Conservation (phyloP, 2,888 invertebrate species). For the Ommatoiulus sabulosus region DNA sequence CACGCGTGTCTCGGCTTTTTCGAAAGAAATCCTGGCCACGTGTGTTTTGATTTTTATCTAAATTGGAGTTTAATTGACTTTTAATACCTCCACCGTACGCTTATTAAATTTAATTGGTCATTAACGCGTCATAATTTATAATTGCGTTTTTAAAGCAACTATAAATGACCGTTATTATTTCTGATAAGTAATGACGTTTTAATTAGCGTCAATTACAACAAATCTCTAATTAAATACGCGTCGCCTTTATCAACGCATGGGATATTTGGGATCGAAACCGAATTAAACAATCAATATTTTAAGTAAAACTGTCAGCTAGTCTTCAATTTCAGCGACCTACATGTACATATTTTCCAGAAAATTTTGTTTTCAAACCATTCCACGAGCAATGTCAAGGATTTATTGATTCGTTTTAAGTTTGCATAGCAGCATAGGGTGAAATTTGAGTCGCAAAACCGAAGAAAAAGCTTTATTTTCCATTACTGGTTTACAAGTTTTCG, state of each 20-base stretch:
- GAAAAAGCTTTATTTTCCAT: no score
- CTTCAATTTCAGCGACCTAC: not conserved
- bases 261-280: not conserved
- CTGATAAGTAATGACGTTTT: slow-evolving; percentile 4
- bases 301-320: no score
- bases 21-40: not conserved
- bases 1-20: not conserved
- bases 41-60: slow-evolving; percentile 39
- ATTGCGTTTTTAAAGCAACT: not conserved
- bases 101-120: slow-evolving; percentile 8
- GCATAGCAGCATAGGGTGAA: no score
- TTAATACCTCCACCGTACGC: slow-evolving; percentile 5
- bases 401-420: no score
- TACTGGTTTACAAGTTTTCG: no score
- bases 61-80: slow-evolving; percentile 32
- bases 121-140: slow-evolving; percentile 16
- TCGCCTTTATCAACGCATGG: not conserved
- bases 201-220: not conserved
- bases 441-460: no score
- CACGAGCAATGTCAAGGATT: no score
- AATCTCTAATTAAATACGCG: not conserved
- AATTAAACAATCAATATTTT: slow-evolving; percentile 26
- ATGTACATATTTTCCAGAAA: no score
- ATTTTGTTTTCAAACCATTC: no score
- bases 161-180: slow-evolving; percentile 9